Evolutionary conservation across 2,113 vertebrate genomes (phyloP), one percentile per base, ranked within the genome.

Genomic region (Gallinago undulata): DNA sequence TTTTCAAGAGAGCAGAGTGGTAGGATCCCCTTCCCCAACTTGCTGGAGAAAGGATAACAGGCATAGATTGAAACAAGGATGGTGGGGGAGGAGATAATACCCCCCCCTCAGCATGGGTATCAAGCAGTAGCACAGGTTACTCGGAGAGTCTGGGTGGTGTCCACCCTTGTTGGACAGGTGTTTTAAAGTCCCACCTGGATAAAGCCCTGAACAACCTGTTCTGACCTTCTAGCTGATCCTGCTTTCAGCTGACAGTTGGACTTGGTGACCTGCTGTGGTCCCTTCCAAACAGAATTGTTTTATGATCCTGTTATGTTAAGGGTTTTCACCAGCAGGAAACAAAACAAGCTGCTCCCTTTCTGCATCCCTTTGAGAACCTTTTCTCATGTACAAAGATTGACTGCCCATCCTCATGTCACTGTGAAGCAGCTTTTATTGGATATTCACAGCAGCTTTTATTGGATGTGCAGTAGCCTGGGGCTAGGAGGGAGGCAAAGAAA

Each of bases 81-180:
- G 48, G 22, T 48, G 22, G 22, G 5, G 23, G 6, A 14, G 33
- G 13, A 4, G 8, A 41, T 28, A 37, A 5, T 27, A 6, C 39
- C 13, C 33, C 1, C 7, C 27, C 35, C 4, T 10, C 51, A 31
- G 16, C 0, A 0, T 1, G 16, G 23, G 11, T 79, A 33, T 19
- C 9, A 6, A 25, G 70, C 39, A 10, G 53, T 11, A 37, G 25
- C 14, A 3, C 1, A 41, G n/a, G 30, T 55, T 50, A 30, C 47
- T 24, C 28, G 1, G 31, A 51, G 55, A 19, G 56, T 7, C 10
- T 1, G 35, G 21, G 28, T 4, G 21, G 9, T 15, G 51, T 60
- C 33, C 39, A 15, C 2, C 6, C 3, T 59, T 35, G 35, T 6
- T 16, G 62, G 47, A 16, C 0, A 2, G 17, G 4, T 41, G 19